Conservation (phyloP, 2,113 vertebrate species). For the Albula glossodonta region DNA sequence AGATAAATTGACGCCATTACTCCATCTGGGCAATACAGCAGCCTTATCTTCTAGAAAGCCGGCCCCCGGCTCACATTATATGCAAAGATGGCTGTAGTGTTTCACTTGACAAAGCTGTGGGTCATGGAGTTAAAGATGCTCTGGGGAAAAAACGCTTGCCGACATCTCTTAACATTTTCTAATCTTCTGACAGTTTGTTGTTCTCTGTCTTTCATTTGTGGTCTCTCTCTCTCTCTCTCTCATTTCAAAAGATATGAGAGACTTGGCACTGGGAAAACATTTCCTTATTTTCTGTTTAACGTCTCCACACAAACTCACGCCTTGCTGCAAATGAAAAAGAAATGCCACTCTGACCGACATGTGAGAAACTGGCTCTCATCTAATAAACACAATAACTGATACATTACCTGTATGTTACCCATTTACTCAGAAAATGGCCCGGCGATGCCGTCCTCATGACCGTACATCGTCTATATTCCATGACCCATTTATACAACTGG, state of each 20-base stretch:
- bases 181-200: constrained; percentile 41
- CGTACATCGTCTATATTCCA: not conserved
- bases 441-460: not conserved
- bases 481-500: not conserved
- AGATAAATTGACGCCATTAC: constrained; percentile 66
- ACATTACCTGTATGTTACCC: not conserved
- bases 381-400: not conserved
- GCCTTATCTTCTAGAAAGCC: constrained; percentile 61
- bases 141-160: constrained; percentile 34
- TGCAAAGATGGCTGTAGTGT: constrained; percentile 53
- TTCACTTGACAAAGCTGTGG: constrained; percentile 64
- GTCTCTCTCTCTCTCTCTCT: not conserved
- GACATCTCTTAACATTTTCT: constrained; percentile 60
- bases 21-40: constrained; percentile 52
- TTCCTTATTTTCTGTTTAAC: constrained; percentile 35
- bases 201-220: not conserved
- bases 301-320: constrained; percentile 33
- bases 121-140: constrained; percentile 69
- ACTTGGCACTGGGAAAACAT: constrained; percentile 39
- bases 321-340: constrained; percentile 19
- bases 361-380: not conserved
- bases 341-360: not conserved
- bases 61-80: constrained; percentile 60
- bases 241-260: constrained; percentile 33
- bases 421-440: not conserved